Percentiles rank a stretch among this genome's conserved stretches.
Conservation (phyloP, 2,888 invertebrate genomes). For the Platypus cylindrus region DNA sequence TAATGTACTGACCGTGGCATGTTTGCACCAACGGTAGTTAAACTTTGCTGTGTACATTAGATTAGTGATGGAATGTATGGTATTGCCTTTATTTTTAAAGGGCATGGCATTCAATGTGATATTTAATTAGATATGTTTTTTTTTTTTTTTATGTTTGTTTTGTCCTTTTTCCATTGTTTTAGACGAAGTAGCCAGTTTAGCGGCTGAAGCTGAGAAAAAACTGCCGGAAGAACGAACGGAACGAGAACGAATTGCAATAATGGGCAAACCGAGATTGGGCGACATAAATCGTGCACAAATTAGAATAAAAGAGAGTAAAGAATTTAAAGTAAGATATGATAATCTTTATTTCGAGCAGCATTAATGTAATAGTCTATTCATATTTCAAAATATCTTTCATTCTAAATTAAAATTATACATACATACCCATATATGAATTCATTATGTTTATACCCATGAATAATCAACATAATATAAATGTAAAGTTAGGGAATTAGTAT, state of each 20-base stretch:
- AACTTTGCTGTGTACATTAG: too few species aligned
- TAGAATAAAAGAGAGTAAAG: conserved; percentile 92
- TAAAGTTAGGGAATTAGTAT: too few species aligned
- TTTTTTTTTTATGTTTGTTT: conserved; percentile 3
- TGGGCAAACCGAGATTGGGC: conserved; percentile 86
- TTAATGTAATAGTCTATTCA: too few species aligned
- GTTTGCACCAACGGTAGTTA: too few species aligned
- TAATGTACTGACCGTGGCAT: too few species aligned
- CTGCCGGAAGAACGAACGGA: conserved; percentile 56
- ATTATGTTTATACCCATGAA: too few species aligned
- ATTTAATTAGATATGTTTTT: neutral
- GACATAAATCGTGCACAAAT: conserved; percentile 77
- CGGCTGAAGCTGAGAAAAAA: conserved; percentile 51
- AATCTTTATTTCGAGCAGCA: too few species aligned
- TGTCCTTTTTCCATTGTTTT: conserved; percentile 15
- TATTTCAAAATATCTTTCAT: too few species aligned
- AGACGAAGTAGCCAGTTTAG: conserved; percentile 50
- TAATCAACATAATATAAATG: too few species aligned
- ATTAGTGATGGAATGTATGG: too few species aligned
- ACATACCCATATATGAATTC: too few species aligned
- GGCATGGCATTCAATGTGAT: neutral
- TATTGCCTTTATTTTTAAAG: neutral
- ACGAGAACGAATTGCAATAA: conserved; percentile 73
- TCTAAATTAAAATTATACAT: too few species aligned
- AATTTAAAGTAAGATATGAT: conserved; percentile 82